Evolutionary conservation across 2,888 invertebrate genomes (phyloP), one percentile per base, ranked within the genome.

Genomic region (Sarcophaga caerulescens): DNA sequence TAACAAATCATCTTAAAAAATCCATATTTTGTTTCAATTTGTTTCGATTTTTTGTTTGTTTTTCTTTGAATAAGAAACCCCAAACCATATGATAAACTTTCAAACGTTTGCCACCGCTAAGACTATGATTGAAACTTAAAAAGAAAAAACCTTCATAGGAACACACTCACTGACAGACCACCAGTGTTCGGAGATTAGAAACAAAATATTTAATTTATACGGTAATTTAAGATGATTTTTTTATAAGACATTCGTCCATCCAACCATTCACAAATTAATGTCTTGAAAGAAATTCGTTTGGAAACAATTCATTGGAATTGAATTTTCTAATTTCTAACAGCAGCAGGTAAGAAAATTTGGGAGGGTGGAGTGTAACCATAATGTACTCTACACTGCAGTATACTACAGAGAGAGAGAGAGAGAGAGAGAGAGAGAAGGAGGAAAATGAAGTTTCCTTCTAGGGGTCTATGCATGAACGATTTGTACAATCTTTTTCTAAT

Each of bases 301-400:
- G 14, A 47, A n/a, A 66, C 66, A 79, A 79, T 80, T 84, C 79
- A 19, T 70, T 52, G 59, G 60, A 80, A 84, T 71, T 60, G 71
- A 57, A 63, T 52, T 52, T 12, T 6, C 66, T 10, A 35, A 35
- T 35, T n/a, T n/a, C n/a, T 1, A 35, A 2, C 35, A 35, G 8
- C 35, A 35, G 10, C 35, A 35, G 35, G 35, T 35, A 35, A 35
- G 10, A 35, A 35, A 35, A 35, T 1, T 35, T 8, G 3, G 35
- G 0, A 8, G 35, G 2, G 2, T 35, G 35, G 2, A 35, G 35
- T 35, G 10, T 35, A 2, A 10, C 2, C 10, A 0, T 35, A 1
- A 10, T 2, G 35, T 35, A 35, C 8, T 0, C 35, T 35, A 35
- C 35, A 35, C 35, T 35, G 8, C 2, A 35, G 35, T 35, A 10